phyloP scores from a whole-genome alignment of 2,113 vertebrate genomes.

The Thamnophis sirtalis region DNA sequence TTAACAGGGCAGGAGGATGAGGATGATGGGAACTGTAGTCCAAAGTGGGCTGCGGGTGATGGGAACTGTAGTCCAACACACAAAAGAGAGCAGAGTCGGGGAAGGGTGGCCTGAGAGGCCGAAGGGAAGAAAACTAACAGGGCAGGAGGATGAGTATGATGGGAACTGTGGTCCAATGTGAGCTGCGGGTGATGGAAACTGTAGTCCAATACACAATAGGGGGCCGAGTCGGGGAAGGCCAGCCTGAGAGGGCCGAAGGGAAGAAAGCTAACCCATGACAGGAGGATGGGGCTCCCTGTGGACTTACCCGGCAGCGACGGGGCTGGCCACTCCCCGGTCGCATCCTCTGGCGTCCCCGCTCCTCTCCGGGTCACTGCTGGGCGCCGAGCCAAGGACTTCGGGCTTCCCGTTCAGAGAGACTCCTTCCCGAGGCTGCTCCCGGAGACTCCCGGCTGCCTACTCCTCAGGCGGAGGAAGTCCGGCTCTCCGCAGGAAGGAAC shows the following conservation, averaged over 20 bases:
- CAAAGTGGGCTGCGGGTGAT: too few species aligned
- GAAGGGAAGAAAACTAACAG: too few species aligned
- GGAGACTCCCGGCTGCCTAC: too few species aligned
- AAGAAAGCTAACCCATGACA: background rate
- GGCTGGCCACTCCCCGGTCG: background rate
- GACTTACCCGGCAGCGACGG: background rate
- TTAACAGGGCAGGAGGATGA: too few species aligned
- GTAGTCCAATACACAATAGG: background rate
- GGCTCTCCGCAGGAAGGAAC: background rate
- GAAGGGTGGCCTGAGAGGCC: too few species aligned
- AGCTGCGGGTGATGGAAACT: background rate
- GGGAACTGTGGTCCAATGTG: too few species aligned
- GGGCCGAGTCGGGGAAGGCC: background rate
- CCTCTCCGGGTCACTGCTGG: background rate
- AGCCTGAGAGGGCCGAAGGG: background rate
- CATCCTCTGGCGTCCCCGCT: background rate
- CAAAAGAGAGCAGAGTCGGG: too few species aligned
- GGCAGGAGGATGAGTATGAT: too few species aligned
- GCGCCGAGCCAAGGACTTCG: background rate
- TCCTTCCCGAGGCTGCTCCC: background rate
- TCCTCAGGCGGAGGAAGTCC: background rate
- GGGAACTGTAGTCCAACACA: too few species aligned
- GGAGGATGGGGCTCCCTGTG: background rate
- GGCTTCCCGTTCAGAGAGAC: background rate
- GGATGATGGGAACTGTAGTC: too few species aligned